Evolutionary conservation across 2,797 vertebrate genomes (phyloP), one percentile per base, ranked within the genome.

Genomic region (Periophthalmus magnuspinnatus): DNA sequence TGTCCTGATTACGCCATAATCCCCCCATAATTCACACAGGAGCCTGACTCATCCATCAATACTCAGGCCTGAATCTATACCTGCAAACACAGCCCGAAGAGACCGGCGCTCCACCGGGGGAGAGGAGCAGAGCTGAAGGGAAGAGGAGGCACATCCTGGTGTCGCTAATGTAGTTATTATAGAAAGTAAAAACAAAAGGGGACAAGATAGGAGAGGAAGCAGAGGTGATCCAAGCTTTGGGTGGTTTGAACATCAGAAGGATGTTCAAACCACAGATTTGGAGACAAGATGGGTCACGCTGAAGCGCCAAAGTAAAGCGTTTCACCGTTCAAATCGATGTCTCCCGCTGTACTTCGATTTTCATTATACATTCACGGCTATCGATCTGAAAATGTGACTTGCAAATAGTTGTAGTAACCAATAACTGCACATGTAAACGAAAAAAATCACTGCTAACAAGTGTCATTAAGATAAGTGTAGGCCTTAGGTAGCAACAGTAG

Each of bases 1-100:
- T 72, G 72, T 79, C 80, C 77, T 81, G 85, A 90, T 88, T 89
- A 81, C 82, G 68, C 77, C 78, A 84, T 90, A 89, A 90, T 89
- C 75, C 69, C 59, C 72, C 74, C 78, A 88, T 88, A 86, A 90
- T 88, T 90, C 87, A 85, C 66, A 16, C 24, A 57, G 67, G 69
- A 7, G 70, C 59, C 59, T 1, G 60, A 75, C 79, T 78, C 85
- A 84, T 90, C 82, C 79, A 83, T 89, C 88, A 90, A 79, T 75
- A 78, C 7, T 0, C 5, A 17, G 21, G 65, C 65, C 75, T 63
- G 76, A 75, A 88, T 88, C 85, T 67, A 88, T 88, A 84, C 77
- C 75, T 83, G 75, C 70, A 72, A 57, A 78, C 52, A 66, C 38
- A 60, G 61, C 72, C 65, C 10, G 21, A 61, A 68, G 72, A 77